These are phyloP conservation scores for Beris morrisii DNA, from an alignment of 2,888 invertebrate species.

Conservation along the genomic window DNA sequence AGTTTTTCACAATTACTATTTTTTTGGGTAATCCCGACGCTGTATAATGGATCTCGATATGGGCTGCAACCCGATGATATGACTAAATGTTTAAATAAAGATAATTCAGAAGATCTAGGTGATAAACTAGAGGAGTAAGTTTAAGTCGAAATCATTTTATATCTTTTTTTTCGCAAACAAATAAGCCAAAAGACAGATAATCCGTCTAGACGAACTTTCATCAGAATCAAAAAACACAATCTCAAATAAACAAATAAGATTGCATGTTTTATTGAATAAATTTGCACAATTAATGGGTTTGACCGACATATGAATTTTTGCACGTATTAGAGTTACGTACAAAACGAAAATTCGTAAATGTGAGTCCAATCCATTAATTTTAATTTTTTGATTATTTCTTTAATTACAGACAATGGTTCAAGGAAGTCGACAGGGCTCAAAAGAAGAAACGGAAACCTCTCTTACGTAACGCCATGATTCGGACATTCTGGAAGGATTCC, in stretches of 20 bases:
- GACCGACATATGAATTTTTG: too few relatives aligned
- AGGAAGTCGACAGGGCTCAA: constrained; percentile 63
- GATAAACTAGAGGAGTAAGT: constrained; percentile 53
- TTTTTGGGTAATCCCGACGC: constrained; percentile 52
- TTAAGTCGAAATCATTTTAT: background rate
- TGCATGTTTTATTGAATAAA: too few relatives aligned
- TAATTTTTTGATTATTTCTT: constrained; percentile 1
- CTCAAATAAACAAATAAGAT: background rate
- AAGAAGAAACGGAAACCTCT: constrained; percentile 64
- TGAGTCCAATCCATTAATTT: constrained; percentile 1
- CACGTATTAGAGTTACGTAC: too few relatives aligned
- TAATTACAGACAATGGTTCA: constrained; percentile 65
- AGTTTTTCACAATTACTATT: constrained; percentile 53
- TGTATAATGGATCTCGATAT: constrained; percentile 49
- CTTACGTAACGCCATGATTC: constrained; percentile 65
- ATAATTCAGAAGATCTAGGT: constrained; percentile 55
- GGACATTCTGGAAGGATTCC: constrained; percentile 70
- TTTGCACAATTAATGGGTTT: too few relatives aligned
- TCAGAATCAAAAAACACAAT: background rate
- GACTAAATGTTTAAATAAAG: constrained; percentile 65
- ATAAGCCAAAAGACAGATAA: too few relatives aligned
- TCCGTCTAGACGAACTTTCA: background rate
- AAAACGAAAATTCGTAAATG: background rate
- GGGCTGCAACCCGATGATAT: constrained; percentile 67
- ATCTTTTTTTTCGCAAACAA: background rate